Base-by-base conservation (phyloP, 2,888 invertebrate genomes). In the Zygogramma bicolorata region DNA sequence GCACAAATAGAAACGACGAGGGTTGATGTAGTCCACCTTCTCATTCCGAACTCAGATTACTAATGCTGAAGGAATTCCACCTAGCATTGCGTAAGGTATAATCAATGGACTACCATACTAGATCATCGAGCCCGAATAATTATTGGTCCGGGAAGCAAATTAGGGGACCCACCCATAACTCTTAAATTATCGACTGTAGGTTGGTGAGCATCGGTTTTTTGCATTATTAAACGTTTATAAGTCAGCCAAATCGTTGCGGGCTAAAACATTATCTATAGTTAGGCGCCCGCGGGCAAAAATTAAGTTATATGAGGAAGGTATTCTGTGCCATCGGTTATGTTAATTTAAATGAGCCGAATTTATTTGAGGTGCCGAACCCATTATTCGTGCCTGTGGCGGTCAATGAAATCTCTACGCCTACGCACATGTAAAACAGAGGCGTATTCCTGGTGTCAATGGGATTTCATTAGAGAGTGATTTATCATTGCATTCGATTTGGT, bases 311-410 rank as follows among this genome's bases (percentile, higher is more conserved):
- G 58, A 70, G 62, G 60, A 68, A 67, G 73, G 53, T 53, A 68
- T 68, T 38, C 63, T 67, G 60, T 68, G 63, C 70, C 63, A 68
- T 70, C 68, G 67, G 72, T 76, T 74, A 76, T 74, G 74, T 71
- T 73, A 76, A 76, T 76, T 76, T 71, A 75, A 74, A 75, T 67
- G 68, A 68, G 72, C 67, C 68, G 65, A 73, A 73, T 75, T 76
- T 75, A 71, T 72, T 73, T 65, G 68, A 63, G 66, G 63, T 74
- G 67, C 74, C 66, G 72, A 71, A 66, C 65, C 72, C 70, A 73
- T 73, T 75, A 76, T 73, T 40, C 65, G 49, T 61, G 75, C 75
- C 73, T 59, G 34, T 61, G 71, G 76, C 69, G 40, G 27, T 71
- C 49, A 66, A 70, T 69, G 53, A 70, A 71, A 67, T 62, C 53